phyloP scores from a whole-genome alignment of 2,888 invertebrate genomes.

The Tenthredo scrophulariae region DNA sequence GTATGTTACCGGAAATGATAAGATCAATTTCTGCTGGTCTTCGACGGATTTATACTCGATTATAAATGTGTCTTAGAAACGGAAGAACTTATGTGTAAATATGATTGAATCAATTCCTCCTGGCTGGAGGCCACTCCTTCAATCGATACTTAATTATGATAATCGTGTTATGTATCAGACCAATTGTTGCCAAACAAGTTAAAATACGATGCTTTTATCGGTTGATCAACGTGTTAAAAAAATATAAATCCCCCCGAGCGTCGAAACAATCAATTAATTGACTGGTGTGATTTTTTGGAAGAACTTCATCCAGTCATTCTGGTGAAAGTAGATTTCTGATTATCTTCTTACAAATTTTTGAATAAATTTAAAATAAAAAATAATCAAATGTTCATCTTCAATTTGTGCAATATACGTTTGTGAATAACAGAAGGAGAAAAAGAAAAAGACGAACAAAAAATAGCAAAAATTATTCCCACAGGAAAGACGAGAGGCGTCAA shows the following conservation, averaged over 20 bases:
- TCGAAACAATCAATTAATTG: not conserved
- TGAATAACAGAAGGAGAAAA: no score
- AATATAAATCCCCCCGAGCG: constrained; percentile 4
- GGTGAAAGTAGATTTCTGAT: not conserved
- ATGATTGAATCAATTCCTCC: not conserved
- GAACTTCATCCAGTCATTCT: not conserved
- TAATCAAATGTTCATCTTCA: no score
- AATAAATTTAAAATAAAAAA: not conserved
- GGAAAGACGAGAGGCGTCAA: not conserved
- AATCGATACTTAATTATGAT: not conserved
- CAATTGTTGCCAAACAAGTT: not conserved
- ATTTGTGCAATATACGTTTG: no score
- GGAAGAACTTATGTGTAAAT: not conserved
- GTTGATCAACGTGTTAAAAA: not conserved
- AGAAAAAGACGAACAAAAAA: not conserved
- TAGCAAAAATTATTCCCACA: not conserved
- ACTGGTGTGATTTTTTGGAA: not conserved
- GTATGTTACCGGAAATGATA: not conserved
- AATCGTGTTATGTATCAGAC: not conserved
- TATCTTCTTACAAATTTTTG: not conserved
- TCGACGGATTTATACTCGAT: not conserved
- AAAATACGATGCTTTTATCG: not conserved
- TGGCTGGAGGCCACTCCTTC: not conserved
- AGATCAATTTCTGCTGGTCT: not conserved
- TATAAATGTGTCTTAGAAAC: not conserved